Evolutionary conservation across 2,113 vertebrate species (phyloP).

Genomic region (Cyanoderma ruficeps): DNA sequence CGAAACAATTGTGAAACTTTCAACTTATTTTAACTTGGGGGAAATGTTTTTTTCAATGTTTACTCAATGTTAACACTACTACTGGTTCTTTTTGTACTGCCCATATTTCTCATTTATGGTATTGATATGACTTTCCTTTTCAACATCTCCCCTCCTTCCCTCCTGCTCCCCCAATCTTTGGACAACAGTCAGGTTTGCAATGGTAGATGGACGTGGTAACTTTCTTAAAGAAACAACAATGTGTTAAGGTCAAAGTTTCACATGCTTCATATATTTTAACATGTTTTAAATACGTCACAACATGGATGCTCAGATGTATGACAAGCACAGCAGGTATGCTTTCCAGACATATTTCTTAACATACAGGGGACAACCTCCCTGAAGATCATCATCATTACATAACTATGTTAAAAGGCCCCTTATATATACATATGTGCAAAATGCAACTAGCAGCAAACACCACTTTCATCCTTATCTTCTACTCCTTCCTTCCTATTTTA

Average conservation of each 20-base stretch:
- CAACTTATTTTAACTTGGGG: not conserved
- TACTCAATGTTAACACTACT: not conserved
- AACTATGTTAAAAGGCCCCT: not conserved
- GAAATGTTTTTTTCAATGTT: not conserved
- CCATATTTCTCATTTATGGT: not conserved
- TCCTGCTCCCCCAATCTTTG: not conserved
- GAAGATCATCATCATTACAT: not conserved
- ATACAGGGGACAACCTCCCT: not conserved
- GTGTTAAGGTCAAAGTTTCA: not conserved
- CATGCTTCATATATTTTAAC: not conserved
- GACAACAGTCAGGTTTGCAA: not conserved
- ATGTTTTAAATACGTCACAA: not conserved
- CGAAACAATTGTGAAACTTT: not conserved
- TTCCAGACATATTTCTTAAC: not conserved
- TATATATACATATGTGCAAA: not conserved
- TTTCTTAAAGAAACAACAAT: not conserved
- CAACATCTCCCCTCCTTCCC: not conserved
- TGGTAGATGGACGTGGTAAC: fast-evolving
- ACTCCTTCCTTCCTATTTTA: not conserved
- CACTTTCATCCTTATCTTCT: not conserved
- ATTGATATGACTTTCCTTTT: not conserved
- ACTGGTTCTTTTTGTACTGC: not conserved
- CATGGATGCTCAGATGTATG: not conserved
- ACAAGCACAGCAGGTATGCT: not conserved
- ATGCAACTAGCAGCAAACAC: not conserved